A percentile compares a stretch with the other conserved stretches of the same genome.
Evolutionary conservation across 2,888 invertebrate species (phyloP).

Genomic region (Sturmia bella): DNA sequence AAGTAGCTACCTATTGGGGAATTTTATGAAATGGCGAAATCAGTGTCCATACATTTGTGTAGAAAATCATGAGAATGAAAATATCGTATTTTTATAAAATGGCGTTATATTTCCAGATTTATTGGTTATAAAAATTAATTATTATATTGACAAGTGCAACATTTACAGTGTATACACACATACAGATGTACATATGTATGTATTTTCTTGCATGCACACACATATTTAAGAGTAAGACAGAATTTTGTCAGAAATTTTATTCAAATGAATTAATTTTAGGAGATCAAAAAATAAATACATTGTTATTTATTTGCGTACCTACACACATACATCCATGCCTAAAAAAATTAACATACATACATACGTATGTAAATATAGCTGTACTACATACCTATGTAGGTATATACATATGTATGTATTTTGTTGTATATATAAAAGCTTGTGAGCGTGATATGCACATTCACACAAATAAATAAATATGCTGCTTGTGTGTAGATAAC

Average conservation of each 20-base stretch:
- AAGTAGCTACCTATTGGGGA: background rate
- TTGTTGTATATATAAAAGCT: background rate
- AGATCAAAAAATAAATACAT: background rate
- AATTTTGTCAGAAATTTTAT: slow-evolving; percentile 15
- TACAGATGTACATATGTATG: background rate
- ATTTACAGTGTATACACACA: slow-evolving; percentile 17
- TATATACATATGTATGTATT: background rate
- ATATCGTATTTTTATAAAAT: slow-evolving; percentile 15
- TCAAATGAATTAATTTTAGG: background rate
- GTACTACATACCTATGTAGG: background rate
- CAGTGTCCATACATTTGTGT: no score
- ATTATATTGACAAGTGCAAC: slow-evolving; percentile 14
- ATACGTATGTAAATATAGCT: background rate
- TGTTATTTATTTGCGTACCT: background rate
- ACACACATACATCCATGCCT: background rate
- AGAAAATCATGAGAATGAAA: background rate
- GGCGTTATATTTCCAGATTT: slow-evolving; percentile 60
- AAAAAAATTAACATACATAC: background rate
- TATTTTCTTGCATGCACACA: background rate
- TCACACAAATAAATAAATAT: background rate
- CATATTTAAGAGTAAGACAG: slow-evolving; percentile 2
- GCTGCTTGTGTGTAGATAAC: background rate
- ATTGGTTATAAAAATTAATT: slow-evolving; percentile 26
- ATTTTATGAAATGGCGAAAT: no score
- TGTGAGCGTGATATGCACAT: background rate